Base-by-base conservation (phyloP, 35 echinoderm and acorn worm species). In the Ophiothrix spiculata region DNA sequence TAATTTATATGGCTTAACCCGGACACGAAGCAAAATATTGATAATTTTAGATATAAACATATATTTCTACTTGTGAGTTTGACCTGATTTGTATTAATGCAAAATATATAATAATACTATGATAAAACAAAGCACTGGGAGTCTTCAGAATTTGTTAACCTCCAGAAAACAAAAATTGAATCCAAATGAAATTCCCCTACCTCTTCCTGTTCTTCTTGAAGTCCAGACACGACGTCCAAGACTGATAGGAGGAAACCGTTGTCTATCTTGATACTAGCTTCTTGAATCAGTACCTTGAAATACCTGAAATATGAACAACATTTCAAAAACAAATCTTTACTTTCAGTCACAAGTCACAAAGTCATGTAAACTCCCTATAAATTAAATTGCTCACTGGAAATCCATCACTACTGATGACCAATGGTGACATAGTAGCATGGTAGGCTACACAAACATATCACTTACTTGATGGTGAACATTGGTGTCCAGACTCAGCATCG, bases 211-310 rank as follows among this genome's bases (percentile, higher is more conserved):
- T 93, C 84, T 35, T 89, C 80, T 80, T 89, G 64, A 3, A 98
- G 60, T 40, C 85, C 49, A 38, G 91, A 88, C 64, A 98, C 88
- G 82, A 98, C 81, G 49, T 98, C 95, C 16, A 93, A 38, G 23
- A 98, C 85, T 19, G 95, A 98, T 35, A 93, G 54, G 35, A 98
- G 60, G 79, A 98, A 98, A 23, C 95, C 95, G 41, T 97, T 93
- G 86, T 98, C 95, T 6, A 94, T 81, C 74, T 90, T 91, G 1
- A 98, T 36, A 73, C 89, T 94, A 42, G 91, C 88, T 81, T 98
- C 91, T 78, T 98, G 95, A 21, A 98, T 69, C 23, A 98, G 88
- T 4, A 98, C 95, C 86, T 98, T 98, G 49, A 98, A 93, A 74
- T 98, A 98, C 56, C 95, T 98, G 82, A 25, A 31, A 17, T 32